A percentile compares a stretch with the other conserved stretches of the same genome.
Conservation (phyloP, 2,113 vertebrate genomes). For the Elaphurus davidianus region DNA sequence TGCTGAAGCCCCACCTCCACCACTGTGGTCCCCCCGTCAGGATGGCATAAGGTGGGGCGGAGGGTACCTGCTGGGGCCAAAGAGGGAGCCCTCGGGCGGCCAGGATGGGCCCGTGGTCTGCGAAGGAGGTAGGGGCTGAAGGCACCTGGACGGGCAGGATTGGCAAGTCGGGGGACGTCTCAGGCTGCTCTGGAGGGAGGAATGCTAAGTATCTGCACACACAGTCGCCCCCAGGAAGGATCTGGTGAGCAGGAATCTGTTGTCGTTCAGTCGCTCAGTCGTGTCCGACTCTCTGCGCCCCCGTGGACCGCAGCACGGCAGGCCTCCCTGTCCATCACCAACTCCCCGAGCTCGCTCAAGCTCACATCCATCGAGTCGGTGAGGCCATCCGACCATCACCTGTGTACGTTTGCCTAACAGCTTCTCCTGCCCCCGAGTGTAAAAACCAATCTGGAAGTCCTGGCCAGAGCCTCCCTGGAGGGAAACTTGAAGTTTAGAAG, state of each 20-base stretch:
- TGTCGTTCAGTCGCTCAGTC: accelerated
- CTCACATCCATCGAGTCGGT: background rate
- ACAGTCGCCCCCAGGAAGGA: background rate
- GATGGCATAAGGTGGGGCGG: background rate
- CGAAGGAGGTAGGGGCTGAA: accelerated
- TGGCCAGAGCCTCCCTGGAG: background rate
- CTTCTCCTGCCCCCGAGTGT: background rate
- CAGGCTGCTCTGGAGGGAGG: background rate
- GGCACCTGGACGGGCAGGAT: accelerated
- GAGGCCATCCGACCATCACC: background rate
- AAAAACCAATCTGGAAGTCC: background rate
- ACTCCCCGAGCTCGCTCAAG: background rate
- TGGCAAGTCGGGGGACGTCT: accelerated
- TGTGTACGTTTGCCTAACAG: no score
- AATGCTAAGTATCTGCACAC: accelerated
- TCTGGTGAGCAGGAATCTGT: accelerated
- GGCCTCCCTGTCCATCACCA: background rate
- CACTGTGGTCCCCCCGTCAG: accelerated
- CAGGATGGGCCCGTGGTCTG: background rate
- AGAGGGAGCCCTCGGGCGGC: accelerated
- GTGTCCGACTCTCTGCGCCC: accelerated
- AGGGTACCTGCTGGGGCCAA: accelerated
- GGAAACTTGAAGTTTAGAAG: background rate
- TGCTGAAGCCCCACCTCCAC: background rate
- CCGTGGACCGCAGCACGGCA: background rate